A percentile compares a stretch with the other conserved stretches of the same genome.
phyloP scores from a whole-genome alignment of 1,140 invertebrate genomes.

The Drosophila tani region DNA sequence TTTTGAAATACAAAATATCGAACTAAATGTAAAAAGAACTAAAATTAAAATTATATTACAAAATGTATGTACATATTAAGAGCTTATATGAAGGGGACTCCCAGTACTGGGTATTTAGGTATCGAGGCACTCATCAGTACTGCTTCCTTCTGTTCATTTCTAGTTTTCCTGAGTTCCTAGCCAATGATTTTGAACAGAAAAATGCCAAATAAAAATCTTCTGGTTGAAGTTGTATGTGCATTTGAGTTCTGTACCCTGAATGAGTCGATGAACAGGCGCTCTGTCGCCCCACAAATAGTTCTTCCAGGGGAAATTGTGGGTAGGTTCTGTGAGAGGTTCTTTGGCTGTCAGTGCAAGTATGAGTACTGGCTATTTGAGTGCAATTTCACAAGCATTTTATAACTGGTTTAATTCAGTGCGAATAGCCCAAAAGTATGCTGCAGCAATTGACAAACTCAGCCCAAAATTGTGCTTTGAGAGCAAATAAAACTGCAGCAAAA shows the following conservation, averaged over 20 bases:
- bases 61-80: neutral
- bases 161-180: constrained; percentile 2
- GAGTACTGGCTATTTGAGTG: neutral
- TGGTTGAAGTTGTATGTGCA: neutral
- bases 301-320: neutral
- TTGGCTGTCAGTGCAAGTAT: neutral
- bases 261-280: neutral
- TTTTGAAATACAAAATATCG: too few species aligned
- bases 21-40: too few species aligned
- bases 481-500: too few species aligned
- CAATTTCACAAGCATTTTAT: neutral
- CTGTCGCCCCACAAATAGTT: neutral
- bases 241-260: neutral
- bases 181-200: constrained; percentile 13
- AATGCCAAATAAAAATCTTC: constrained; percentile 10
- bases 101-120: neutral
- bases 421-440: too few species aligned
- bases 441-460: neutral
- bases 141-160: neutral
- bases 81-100: too few species aligned
- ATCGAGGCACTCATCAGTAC: neutral
- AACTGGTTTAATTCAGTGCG: too few species aligned
- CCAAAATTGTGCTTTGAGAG: neutral
- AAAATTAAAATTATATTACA: neutral
- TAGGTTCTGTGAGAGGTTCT: neutral